Evolutionary conservation across 1,140 invertebrate genomes (phyloP).

Genomic region (Drosophila ercepeae): DNA sequence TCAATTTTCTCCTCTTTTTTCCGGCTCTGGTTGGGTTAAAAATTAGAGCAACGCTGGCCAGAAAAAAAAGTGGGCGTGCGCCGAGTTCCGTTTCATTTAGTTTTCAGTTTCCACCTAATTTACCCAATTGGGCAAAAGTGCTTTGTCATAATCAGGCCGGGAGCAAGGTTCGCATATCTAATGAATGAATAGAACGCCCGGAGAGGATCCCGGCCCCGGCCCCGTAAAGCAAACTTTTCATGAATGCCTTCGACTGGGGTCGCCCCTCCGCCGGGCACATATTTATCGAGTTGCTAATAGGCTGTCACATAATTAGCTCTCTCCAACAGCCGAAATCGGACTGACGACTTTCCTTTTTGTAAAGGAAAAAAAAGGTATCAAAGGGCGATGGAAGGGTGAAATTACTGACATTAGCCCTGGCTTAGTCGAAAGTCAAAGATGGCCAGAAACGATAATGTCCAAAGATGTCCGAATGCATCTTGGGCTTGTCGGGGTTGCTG

Average conservation of each 20-base stretch:
- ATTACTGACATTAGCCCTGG: slow-evolving; percentile 68
- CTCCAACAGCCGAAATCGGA: slow-evolving; percentile 66
- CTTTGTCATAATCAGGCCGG: slow-evolving; percentile 81
- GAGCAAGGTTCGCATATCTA: slow-evolving; percentile 81
- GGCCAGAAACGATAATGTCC: slow-evolving; percentile 65
- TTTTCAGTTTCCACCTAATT: slow-evolving; percentile 82
- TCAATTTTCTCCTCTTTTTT: slow-evolving; percentile 17
- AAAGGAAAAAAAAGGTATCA: slow-evolving; percentile 47
- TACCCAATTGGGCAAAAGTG: slow-evolving; percentile 81
- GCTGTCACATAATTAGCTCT: slow-evolving; percentile 80
- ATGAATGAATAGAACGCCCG: slow-evolving; percentile 59
- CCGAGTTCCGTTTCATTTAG: slow-evolving; percentile 79
- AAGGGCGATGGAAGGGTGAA: slow-evolving; percentile 19
- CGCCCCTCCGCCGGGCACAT: slow-evolving; percentile 68
- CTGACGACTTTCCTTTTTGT: slow-evolving; percentile 3
- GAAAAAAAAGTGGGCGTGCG: slow-evolving; percentile 67
- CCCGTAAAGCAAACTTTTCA: slow-evolving; percentile 61
- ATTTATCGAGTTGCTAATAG: slow-evolving; percentile 82
- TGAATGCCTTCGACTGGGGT: slow-evolving; percentile 6
- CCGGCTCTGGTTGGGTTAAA: slow-evolving; percentile 44
- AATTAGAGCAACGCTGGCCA: slow-evolving; percentile 67
- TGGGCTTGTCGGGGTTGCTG: slow-evolving; percentile 6
- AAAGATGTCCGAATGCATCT: slow-evolving; percentile 58
- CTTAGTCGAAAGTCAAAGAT: slow-evolving; percentile 72
- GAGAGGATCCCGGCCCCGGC: slow-evolving; percentile 14